Percentiles rank a stretch among this genome's conserved stretches.
Conservation (phyloP, 2,797 vertebrate species). For the Cossypha niveicapilla region DNA sequence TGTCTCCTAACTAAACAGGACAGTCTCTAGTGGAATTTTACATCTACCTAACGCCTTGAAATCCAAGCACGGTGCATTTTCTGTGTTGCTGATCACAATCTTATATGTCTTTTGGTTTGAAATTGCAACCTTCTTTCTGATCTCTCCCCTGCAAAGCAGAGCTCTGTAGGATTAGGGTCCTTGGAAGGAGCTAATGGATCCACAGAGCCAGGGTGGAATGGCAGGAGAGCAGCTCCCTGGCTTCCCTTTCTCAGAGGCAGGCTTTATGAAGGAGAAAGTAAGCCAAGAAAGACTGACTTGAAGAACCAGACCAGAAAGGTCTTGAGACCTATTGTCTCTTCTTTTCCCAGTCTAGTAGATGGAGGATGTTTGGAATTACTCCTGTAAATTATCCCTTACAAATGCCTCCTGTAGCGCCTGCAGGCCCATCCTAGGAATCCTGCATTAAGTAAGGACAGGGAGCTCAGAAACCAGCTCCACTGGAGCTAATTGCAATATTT, state of each 20-base stretch:
- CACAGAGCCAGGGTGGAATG: background rate
- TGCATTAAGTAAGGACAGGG: background rate
- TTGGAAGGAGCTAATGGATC: background rate
- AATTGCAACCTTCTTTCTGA: background rate
- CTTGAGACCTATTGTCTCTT: background rate
- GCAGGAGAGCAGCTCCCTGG: background rate
- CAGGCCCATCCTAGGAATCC: background rate
- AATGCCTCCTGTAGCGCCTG: accelerated
- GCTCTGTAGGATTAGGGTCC: background rate
- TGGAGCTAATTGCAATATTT: background rate
- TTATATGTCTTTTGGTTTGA: background rate
- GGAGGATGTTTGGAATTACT: background rate
- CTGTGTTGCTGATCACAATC: background rate
- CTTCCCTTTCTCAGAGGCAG: background rate
- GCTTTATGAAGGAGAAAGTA: background rate
- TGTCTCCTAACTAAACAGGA: background rate
- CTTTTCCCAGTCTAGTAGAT: background rate
- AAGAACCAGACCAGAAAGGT: background rate
- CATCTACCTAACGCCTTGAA: background rate
- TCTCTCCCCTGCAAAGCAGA: background rate
- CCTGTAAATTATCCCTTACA: background rate
- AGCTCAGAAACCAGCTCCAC: background rate
- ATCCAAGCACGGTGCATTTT: background rate
- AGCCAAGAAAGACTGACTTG: background rate
- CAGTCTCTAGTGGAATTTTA: background rate